Conservation (phyloP, 1,140 invertebrate genomes). For the Pseudomyrmex pallidus region DNA sequence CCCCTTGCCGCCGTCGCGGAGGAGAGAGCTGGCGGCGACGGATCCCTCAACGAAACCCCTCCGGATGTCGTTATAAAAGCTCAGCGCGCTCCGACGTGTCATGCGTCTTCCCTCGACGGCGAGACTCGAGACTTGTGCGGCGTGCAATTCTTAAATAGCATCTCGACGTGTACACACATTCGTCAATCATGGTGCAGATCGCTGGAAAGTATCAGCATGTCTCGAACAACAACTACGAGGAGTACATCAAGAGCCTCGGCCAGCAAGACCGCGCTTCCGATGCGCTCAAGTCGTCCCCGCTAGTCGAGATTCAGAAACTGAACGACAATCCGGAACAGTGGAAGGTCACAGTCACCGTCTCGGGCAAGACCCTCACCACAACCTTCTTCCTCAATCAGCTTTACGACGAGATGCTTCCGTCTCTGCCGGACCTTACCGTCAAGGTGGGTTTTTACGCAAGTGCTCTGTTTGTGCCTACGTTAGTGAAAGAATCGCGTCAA, state of each 20-base stretch:
- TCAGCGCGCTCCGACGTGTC: not conserved
- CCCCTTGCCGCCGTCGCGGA: not conserved
- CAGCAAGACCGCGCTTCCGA: slow-evolving; percentile 57
- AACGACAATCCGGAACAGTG: slow-evolving; percentile 72
- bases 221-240: slow-evolving; percentile 80
- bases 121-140: not conserved
- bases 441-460: slow-evolving; percentile 73
- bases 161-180: slow-evolving; percentile 40
- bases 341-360: slow-evolving; percentile 76
- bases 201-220: slow-evolving; percentile 81
- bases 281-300: slow-evolving; percentile 74
- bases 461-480: no score
- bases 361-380: slow-evolving; percentile 72
- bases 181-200: slow-evolving; percentile 76
- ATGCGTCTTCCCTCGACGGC: slow-evolving; percentile 29
- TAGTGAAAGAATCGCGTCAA: not conserved
- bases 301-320: slow-evolving; percentile 74
- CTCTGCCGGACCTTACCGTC: slow-evolving; percentile 72
- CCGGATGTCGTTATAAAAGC: slow-evolving; percentile 78
- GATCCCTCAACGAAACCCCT: slow-evolving; percentile 28
- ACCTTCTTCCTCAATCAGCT: slow-evolving; percentile 80
- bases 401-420: slow-evolving; percentile 81
- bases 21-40: no score
- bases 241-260: slow-evolving; percentile 79
- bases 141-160: slow-evolving; percentile 1